Evolutionary conservation across 2,113 vertebrate genomes (phyloP).

Genomic region (Brachyhypopomus occidentalis): DNA sequence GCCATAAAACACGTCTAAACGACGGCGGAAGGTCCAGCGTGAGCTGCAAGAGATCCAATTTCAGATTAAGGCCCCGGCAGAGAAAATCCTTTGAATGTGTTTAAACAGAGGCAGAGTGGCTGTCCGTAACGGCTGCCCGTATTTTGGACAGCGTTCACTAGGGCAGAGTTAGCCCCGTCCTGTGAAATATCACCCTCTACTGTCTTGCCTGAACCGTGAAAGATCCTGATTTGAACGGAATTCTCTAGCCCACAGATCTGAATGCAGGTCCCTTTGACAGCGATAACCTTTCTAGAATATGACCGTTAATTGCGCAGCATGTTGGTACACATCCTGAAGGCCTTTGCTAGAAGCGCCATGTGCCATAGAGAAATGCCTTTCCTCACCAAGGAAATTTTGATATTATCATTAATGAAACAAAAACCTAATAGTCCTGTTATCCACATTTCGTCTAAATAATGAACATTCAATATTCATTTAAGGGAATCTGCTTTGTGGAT

Average conservation of each 20-base stretch:
- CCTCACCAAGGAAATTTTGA: too few relatives aligned
- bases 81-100: slow-evolving; percentile 41
- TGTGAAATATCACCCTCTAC: slow-evolving; percentile 15
- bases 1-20: slow-evolving; percentile 14
- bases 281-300: slow-evolving; percentile 48
- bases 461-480: too few relatives aligned
- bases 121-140: slow-evolving; percentile 19
- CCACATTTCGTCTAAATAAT: too few relatives aligned
- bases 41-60: slow-evolving; percentile 45
- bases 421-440: too few relatives aligned
- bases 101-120: slow-evolving; percentile 23
- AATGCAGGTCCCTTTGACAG: slow-evolving; percentile 27
- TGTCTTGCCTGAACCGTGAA: slow-evolving; percentile 2
- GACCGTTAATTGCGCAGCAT: slow-evolving; percentile 38
- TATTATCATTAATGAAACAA: too few relatives aligned
- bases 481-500: too few relatives aligned
- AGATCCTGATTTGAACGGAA: slow-evolving; percentile 14
- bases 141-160: slow-evolving; percentile 21
- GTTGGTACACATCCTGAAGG: background rate
- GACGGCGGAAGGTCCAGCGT: slow-evolving; percentile 2
- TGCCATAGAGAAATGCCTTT: too few relatives aligned
- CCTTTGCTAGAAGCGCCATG: too few relatives aligned
- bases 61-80: slow-evolving; percentile 41
- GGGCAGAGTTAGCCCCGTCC: slow-evolving; percentile 15
- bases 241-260: slow-evolving; percentile 10